Evolutionary conservation across 2,888 invertebrate genomes (phyloP), one percentile per base, ranked within the genome.

Genomic region (Cetonia aurata): DNA sequence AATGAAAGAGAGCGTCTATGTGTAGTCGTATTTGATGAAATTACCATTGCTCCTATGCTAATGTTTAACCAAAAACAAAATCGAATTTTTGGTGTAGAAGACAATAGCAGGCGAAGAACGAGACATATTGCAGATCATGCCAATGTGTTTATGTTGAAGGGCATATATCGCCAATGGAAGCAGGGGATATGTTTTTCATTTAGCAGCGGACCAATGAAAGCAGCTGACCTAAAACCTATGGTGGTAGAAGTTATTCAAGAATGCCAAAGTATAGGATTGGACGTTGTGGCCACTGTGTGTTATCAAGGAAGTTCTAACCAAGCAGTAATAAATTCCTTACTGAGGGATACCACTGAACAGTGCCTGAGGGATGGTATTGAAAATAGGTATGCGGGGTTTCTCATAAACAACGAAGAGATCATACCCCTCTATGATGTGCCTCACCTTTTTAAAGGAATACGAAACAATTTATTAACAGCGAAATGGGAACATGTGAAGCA

Each of bases 231-330:
- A 25, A 46, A 62, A 52, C 9, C 25, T 8, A 25, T 55, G 13
- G 19, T 73, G 25, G 50, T 15, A 48, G n/a, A 48, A 8, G 25
- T 71, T n/a, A 73, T 76, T 33, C 57, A 42, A 44, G 25, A 19
- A 42, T 68, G 67, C 19, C 69, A 70, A 50, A 41, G 57, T 6
- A 69, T 73, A 13, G 74, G 77, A 6, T 65, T 77, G n/a, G 68
- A 52, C 17, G 71, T 75, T 17, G 65, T 75, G 9, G 72, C 72
- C 1, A 76, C 74, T 4, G 65, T 76, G 9, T 77, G 74, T 67
- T 76, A 77, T 67, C 77, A 77, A 67, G 73, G 73, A 1, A 19
- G 56, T 12, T 71, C 65, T 4, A 77, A 75, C 33, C 52, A 33
- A 53, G 69, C 72, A 9, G 74, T 71, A 19, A 69, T 73, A 9